Percentiles rank a stretch among this genome's conserved stretches.
Conservation (phyloP, 2,797 vertebrate species). For the Pampus argenteus region DNA sequence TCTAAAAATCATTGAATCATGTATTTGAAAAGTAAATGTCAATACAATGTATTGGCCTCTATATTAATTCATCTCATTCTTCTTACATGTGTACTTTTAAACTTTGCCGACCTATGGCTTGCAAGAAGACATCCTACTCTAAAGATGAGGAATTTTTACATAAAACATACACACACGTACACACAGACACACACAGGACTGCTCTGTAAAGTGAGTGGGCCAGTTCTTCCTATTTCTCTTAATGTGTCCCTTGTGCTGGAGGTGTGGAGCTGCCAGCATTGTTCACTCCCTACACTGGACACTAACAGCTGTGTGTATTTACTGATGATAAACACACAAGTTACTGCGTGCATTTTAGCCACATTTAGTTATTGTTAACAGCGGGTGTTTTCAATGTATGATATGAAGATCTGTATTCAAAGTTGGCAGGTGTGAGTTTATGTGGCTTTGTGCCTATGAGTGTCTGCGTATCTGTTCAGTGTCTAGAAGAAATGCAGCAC, state of each 20-base stretch:
- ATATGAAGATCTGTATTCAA: conserved; percentile 15
- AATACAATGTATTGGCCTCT: background rate
- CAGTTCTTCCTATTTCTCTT: conserved; percentile 74
- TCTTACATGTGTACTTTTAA: background rate
- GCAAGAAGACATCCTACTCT: conserved; percentile 38
- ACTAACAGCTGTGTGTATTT: conserved; percentile 78
- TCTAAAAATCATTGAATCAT: conserved; percentile 10
- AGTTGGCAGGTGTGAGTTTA: conserved; percentile 26
- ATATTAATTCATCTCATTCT: background rate
- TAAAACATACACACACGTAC: conserved; percentile 30
- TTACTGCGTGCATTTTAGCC: conserved; percentile 39
- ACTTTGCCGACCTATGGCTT: conserved; percentile 34
- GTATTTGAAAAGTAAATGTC: conserved; percentile 3
- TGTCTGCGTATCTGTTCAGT: conserved; percentile 41
- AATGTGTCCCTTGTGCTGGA: conserved; percentile 77
- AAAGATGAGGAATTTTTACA: conserved; percentile 56
- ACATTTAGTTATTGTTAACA: conserved; percentile 34
- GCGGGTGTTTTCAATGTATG: conserved; percentile 31
- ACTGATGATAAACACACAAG: conserved; percentile 60
- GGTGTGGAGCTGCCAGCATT: conserved; percentile 80
- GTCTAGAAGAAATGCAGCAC: conserved; percentile 53
- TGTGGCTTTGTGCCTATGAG: conserved; percentile 18
- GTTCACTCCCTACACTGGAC: conserved; percentile 71
- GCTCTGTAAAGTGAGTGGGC: conserved; percentile 62
- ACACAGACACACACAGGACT: conserved; percentile 33